These are phyloP conservation scores for Amazona guildingii DNA, from an alignment of 2,113 vertebrate genomes.

Conservation along the genomic window DNA sequence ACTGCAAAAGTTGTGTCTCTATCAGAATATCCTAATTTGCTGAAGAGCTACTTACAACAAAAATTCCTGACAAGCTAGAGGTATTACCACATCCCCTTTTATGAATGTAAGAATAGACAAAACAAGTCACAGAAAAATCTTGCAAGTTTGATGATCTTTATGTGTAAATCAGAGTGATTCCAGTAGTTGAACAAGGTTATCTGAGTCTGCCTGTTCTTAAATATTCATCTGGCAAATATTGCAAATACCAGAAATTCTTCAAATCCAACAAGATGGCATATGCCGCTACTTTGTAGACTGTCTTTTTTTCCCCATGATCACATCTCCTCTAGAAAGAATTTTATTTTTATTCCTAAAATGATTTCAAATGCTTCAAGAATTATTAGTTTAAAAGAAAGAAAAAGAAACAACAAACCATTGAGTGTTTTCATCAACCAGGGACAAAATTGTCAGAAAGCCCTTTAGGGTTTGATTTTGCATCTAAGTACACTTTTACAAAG, in stretches of 20 bases:
- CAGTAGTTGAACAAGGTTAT: neutral
- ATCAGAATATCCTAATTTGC: neutral
- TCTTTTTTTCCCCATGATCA: accelerated
- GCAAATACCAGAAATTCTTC: neutral
- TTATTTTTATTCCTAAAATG: neutral
- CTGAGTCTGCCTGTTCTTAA: neutral
- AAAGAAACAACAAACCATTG: neutral
- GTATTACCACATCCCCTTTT: neutral
- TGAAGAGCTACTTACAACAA: neutral
- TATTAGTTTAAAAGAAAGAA: neutral
- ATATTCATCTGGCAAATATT: neutral
- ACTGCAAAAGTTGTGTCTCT: neutral
- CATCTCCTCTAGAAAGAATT: neutral
- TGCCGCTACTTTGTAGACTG: neutral
- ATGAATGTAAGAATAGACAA: neutral
- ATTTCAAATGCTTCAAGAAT: neutral
- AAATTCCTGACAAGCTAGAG: neutral
- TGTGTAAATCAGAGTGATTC: neutral
- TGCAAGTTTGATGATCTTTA: neutral
- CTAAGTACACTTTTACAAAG: neutral
- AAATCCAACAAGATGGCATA: neutral
- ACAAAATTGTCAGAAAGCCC: neutral
- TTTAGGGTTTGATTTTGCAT: neutral
- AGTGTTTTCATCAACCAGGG: neutral
- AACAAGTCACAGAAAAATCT: neutral